A percentile compares a stretch with the other conserved stretches of the same genome.
These are phyloP conservation scores for Drosophila anomalata DNA, from an alignment of 2,888 invertebrate genomes.

Conservation along the genomic window DNA sequence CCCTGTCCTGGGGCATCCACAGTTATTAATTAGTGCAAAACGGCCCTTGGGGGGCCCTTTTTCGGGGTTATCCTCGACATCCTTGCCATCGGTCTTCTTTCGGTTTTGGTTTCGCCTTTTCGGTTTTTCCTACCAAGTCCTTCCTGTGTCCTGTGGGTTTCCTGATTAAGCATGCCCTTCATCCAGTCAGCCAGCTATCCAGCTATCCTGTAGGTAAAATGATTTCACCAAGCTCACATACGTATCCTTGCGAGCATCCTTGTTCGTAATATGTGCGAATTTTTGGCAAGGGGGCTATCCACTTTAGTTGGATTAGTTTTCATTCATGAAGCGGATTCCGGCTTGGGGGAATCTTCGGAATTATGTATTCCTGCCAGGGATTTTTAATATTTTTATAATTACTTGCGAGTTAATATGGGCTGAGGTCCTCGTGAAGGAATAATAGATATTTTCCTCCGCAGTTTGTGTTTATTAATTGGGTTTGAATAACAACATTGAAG, in stretches of 20 bases:
- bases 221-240: slow-evolving; percentile 23
- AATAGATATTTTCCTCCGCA: neutral
- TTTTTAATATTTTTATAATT: neutral
- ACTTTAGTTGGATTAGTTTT: slow-evolving; percentile 22
- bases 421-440: neutral
- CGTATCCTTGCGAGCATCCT: neutral
- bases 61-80: slow-evolving; percentile 17
- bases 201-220: slow-evolving; percentile 12
- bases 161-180: slow-evolving; percentile 67
- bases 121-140: slow-evolving; percentile 43
- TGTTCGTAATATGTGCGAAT: slow-evolving; percentile 19
- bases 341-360: neutral
- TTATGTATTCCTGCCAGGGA: neutral
- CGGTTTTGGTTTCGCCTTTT: slow-evolving; percentile 16
- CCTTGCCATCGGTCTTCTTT: slow-evolving; percentile 7
- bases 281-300: slow-evolving; percentile 26
- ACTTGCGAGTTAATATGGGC: neutral
- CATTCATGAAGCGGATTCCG: slow-evolving; percentile 10
- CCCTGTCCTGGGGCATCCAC: slow-evolving; percentile 63
- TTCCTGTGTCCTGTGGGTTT: slow-evolving; percentile 46
- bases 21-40: slow-evolving; percentile 79
- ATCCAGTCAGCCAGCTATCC: neutral
- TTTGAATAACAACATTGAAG: neutral
- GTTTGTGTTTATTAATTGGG: neutral
- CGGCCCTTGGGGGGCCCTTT: slow-evolving; percentile 74